Percentiles rank a stretch among this genome's conserved stretches.
These are phyloP conservation scores for Cerastoderma edule DNA, from an alignment of 2,888 invertebrate genomes.

Conservation along the genomic window DNA sequence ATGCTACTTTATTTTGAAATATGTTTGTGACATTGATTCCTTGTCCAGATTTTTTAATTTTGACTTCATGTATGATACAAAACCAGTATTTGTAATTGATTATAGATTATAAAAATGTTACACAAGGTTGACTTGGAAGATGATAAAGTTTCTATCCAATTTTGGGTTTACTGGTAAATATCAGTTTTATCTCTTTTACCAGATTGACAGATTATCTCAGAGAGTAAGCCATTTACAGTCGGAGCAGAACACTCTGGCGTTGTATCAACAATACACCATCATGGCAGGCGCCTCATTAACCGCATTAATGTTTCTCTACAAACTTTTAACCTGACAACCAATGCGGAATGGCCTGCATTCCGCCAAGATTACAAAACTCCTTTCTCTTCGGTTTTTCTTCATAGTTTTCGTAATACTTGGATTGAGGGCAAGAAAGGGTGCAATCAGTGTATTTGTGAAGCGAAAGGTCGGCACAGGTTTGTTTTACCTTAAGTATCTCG, in stretches of 20 bases:
- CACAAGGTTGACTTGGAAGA: not conserved
- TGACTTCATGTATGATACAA: no score
- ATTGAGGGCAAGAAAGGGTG: not conserved
- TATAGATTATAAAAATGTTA: not conserved
- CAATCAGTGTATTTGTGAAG: not conserved
- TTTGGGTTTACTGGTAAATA: no score
- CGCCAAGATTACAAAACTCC: not conserved
- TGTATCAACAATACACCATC: constrained; percentile 19
- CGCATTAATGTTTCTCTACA: constrained; percentile 10
- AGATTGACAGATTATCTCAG: constrained; percentile 12
- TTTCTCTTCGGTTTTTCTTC: constrained; percentile 11
- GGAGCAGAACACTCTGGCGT: constrained; percentile 12
- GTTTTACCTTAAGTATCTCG: not conserved
- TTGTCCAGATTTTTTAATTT: no score
- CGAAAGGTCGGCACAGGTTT: not conserved
- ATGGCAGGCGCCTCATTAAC: constrained; percentile 14
- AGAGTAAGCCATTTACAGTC: constrained; percentile 3
- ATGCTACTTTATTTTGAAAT: no score
- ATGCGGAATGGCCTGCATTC: constrained; percentile 9
- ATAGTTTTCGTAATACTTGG: constrained; percentile 5
- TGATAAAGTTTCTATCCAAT: no score
- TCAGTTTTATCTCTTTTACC: not conserved
- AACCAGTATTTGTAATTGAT: no score
- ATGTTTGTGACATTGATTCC: no score
- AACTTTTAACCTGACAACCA: constrained; percentile 18